Percentiles rank a stretch among this genome's conserved stretches.
phyloP scores from a whole-genome alignment of 2,888 invertebrate genomes.

The Lepidochitona cinerea region DNA sequence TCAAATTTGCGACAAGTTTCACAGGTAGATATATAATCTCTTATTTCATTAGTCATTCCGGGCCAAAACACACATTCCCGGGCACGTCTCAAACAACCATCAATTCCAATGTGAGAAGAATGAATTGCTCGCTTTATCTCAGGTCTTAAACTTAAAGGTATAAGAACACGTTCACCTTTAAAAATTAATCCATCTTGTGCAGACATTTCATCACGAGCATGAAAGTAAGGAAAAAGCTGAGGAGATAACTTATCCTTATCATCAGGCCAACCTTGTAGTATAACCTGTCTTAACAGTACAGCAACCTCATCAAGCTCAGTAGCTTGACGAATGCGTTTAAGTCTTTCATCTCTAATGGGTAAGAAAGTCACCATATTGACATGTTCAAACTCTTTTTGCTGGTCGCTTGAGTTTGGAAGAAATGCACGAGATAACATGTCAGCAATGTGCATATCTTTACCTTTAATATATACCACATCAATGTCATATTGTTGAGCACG shows the following conservation, averaged over 20 bases:
- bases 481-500: conserved; percentile 6
- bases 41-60: not conserved
- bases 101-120: conserved; percentile 11
- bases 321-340: not conserved
- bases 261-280: conserved; percentile 21
- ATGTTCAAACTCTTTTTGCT: not conserved
- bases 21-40: not conserved
- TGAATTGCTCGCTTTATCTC: not conserved
- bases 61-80: not conserved
- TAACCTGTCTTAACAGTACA: conserved; percentile 1
- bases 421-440: conserved; percentile 36
- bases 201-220: conserved; percentile 20
- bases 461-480: conserved; percentile 2
- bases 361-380: not conserved
- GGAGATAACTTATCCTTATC: not conserved
- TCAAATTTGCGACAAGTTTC: not conserved
- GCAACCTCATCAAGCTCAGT: conserved; percentile 12
- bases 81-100: conserved; percentile 3
- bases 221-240: conserved; percentile 5
- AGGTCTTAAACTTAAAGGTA: not conserved
- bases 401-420: not conserved
- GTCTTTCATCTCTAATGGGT: not conserved
- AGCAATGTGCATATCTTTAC: conserved; percentile 26
- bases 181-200: conserved; percentile 19
- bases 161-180: conserved; percentile 13